Evolutionary conservation across 2,797 vertebrate species (phyloP).

Genomic region (Prionace glauca): DNA sequence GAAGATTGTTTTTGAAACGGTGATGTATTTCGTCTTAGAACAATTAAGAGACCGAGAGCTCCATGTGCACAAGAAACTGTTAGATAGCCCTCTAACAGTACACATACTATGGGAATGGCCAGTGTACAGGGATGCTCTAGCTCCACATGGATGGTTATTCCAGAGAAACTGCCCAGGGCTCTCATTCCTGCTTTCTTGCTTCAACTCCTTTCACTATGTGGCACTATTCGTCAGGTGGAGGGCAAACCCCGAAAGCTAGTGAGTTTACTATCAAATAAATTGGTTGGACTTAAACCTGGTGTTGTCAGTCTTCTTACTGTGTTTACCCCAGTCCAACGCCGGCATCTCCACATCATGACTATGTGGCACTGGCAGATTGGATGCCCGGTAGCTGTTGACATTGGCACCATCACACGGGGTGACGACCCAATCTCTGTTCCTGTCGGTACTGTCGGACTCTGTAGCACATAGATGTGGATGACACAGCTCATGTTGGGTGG

Average conservation of each 20-base stretch:
- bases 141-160: no score
- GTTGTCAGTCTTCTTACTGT: no score
- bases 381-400: slow-evolving; percentile 71
- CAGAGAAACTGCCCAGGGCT: no score
- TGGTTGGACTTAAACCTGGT: no score
- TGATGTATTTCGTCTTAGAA: background rate
- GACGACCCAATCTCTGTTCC: slow-evolving; percentile 65
- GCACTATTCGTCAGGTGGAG: slow-evolving; percentile 45
- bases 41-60: no score
- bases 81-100: no score
- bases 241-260: no score
- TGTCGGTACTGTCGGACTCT: slow-evolving; percentile 69
- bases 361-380: slow-evolving; percentile 75
- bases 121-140: no score
- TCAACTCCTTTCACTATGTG: slow-evolving; percentile 87
- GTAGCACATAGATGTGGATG: slow-evolving; percentile 74
- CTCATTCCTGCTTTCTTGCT: slow-evolving; percentile 45
- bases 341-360: slow-evolving; percentile 47
- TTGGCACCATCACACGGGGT: slow-evolving; percentile 54
- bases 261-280: no score
- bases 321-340: no score
- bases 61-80: no score
- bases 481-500: slow-evolving; percentile 74
- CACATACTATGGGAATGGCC: no score
- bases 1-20: background rate